Base-by-base conservation (phyloP, 2,113 vertebrate species). In the Gallinago paraguaiae region DNA sequence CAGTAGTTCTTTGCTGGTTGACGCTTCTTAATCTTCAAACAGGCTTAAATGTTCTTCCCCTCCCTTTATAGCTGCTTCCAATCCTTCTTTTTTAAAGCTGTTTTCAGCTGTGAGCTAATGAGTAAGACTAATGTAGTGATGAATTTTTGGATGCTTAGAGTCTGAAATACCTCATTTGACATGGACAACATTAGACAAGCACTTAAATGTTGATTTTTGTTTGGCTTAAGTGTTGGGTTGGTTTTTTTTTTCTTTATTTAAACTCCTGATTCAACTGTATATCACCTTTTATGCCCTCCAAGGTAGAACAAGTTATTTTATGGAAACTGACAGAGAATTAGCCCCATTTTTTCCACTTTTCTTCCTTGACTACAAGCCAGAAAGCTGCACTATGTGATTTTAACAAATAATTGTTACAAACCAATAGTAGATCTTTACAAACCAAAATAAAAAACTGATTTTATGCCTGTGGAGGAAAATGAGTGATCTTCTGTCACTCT, bases 21-120 rank as follows among this genome's bases (percentile, higher is more conserved):
- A 92, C 88, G 77, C 87, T 95, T 89, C 91, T 74, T 96, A 96
- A 96, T 96, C 93, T 96, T 95, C 85, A 94, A 90, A 95, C 93
- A 94, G 71, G 88, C 90, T 97, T 95, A 95, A 82, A 86, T 81
- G 82, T 90, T 95, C 80, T 96, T 95, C 64, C 50, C 85, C 51
- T 92, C 85, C 56, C 68, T 93, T 94, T 94, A 78, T 90, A 95
- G 93, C 93, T 81, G 72, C 72, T 92, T 96, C 50, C 86, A 88
- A 86, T 96, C 95, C 88, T 82, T 88, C 80, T 90, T 93, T 94
- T 94, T 90, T 70, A 92, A 95, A 95, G 84, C 87, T 80, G 78
- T 95, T 90, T 91, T 96, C 78, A 87, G 45, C 88, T 96, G 79
- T 81, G 56, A 84, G 69, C 86, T 83, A 84, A 83, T 92, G 90